Base-by-base conservation (phyloP, 2,113 vertebrate genomes). In the Eupsittula cactorum region DNA sequence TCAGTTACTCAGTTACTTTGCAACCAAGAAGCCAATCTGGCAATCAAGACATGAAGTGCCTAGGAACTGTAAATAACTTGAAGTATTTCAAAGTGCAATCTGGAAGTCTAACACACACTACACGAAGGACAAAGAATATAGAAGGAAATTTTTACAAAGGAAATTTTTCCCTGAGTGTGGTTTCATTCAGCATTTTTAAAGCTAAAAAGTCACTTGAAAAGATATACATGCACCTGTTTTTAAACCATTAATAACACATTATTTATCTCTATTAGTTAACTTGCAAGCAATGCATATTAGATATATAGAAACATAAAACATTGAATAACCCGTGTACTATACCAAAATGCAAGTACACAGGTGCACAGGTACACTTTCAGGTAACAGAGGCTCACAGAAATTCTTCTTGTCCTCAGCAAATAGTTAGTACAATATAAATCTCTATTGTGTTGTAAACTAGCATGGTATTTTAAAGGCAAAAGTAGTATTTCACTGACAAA, bases 1-100 rank as follows among this genome's bases (percentile, higher is more conserved):
- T 77, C 55, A 79, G 42, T 94, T 84, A 85, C n/a, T n/a, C 31
- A 86, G 28, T 92, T 68, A 88, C 65, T 93, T 83, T 88, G 60
- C 35, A 59, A 44, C 8, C 10, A 68, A 88, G 76, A 88, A 46
- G 37, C 7, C 59, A 64, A 50, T 33, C 23, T 41, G 31, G 41
- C 31, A 85, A 82, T 50, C 60, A 82, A 49, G 76, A 71, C 37
- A 53, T 74, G 23, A 71, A 85, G 7, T 24, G 28, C 6, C 41
- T 68, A 29, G 21, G 70, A 94, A 70, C 8, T 67, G 6, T 33
- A 62, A 77, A 55, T 13, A 82, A 62, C 31, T 10, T 63, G 25
- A 76, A 88, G 20, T 7, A 20, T 70, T 90, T 88, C 19, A 18
- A 84, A 64, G n/a, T 27, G 25, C 57, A 52, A 68, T 60, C 74